Percentiles rank a stretch among this genome's conserved stretches.
phyloP scores from a whole-genome alignment of 2,797 vertebrate species.

The Takifugu rubripes region DNA sequence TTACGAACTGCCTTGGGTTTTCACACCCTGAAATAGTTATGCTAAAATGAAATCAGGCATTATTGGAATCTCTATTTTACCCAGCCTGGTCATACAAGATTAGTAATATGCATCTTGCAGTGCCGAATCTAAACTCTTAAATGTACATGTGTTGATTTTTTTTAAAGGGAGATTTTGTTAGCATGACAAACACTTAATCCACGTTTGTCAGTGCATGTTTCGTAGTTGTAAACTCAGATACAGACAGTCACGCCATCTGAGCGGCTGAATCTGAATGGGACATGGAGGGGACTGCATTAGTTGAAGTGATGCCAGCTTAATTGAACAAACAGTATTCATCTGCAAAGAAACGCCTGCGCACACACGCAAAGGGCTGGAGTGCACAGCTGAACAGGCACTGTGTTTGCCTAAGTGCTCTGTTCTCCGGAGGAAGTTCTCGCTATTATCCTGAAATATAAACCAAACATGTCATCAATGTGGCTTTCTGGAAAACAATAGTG shows the following conservation, averaged over 20 bases:
- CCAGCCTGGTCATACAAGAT: too few species aligned
- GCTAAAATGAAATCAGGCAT: too few species aligned
- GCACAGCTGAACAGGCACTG: slow-evolving; percentile 8
- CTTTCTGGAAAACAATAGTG: slow-evolving; percentile 65
- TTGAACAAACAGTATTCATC: not conserved
- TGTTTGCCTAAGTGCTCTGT: slow-evolving; percentile 42
- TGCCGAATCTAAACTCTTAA: not conserved
- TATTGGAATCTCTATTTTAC: too few species aligned
- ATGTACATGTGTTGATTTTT: slow-evolving; percentile 8
- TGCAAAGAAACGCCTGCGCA: not conserved
- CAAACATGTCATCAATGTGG: slow-evolving; percentile 48
- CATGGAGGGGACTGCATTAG: not conserved
- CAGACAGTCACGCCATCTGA: not conserved
- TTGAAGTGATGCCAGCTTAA: not conserved
- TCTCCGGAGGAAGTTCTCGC: slow-evolving; percentile 50
- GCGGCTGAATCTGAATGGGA: not conserved
- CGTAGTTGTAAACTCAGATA: slow-evolving; percentile 1
- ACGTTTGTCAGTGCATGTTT: not conserved
- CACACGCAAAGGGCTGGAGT: not conserved
- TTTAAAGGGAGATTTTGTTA: too few species aligned
- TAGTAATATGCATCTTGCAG: too few species aligned
- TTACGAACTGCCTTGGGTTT: too few species aligned
- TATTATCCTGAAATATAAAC: slow-evolving; percentile 59
- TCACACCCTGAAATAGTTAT: too few species aligned
- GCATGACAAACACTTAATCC: not conserved